Conservation (phyloP, 2,797 vertebrate species). For the Aeoliscus strigatus region DNA sequence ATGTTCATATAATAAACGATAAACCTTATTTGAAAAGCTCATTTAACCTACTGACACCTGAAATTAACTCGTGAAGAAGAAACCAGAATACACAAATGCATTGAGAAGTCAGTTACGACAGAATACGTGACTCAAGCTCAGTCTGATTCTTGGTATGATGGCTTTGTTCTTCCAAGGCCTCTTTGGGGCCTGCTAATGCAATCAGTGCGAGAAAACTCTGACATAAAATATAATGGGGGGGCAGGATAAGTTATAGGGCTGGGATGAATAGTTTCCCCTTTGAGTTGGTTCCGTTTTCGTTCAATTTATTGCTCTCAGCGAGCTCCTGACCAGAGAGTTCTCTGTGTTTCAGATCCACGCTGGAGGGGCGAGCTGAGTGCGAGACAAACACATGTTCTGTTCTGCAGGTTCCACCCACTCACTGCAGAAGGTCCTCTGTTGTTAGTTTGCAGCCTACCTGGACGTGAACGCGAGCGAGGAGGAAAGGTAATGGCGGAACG, state of each 20-base stretch:
- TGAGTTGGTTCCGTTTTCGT: slow-evolving; percentile 71
- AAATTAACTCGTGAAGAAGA: no score
- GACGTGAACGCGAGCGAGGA: no score
- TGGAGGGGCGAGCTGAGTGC: slow-evolving; percentile 32
- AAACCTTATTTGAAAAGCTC: no score
- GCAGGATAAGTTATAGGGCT: slow-evolving; percentile 66
- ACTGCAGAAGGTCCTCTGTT: slow-evolving; percentile 19
- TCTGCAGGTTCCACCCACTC: slow-evolving; percentile 32
- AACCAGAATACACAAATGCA: no score
- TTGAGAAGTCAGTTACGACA: no score
- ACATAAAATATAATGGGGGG: slow-evolving; percentile 72
- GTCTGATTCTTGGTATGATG: slow-evolving; percentile 59
- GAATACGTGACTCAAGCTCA: no score
- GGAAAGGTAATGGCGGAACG: no score
- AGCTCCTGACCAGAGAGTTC: slow-evolving; percentile 57
- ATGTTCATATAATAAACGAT: no score
- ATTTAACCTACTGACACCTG: no score
- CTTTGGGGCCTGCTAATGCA: slow-evolving; percentile 67
- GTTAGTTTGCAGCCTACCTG: no score
- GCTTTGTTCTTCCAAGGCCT: slow-evolving; percentile 69
- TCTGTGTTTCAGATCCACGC: slow-evolving; percentile 42
- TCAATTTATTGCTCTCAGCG: slow-evolving; percentile 68
- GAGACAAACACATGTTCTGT: slow-evolving; percentile 54
- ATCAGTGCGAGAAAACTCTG: slow-evolving; percentile 62
- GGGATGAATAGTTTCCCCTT: slow-evolving; percentile 72